A percentile compares a stretch with the other conserved stretches of the same genome.
phyloP scores from a whole-genome alignment of 2,797 vertebrate species.

The Chelmon rostratus region DNA sequence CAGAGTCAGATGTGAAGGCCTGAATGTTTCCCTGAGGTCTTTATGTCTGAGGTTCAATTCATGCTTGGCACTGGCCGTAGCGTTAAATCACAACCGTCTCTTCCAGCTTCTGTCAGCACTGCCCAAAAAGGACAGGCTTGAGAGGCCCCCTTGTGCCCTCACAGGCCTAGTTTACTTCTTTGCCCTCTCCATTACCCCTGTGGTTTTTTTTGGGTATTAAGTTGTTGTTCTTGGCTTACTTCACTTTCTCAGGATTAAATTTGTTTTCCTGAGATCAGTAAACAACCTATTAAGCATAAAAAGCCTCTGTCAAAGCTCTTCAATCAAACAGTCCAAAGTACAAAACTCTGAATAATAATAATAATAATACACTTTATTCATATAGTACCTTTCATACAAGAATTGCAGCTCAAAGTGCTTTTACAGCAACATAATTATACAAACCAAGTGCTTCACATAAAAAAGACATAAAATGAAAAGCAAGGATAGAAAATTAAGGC shows the following conservation, averaged over 20 bases:
- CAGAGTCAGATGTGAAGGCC: constrained; percentile 68
- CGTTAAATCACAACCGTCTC: constrained; percentile 74
- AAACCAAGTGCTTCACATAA: no score
- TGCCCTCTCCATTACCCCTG: constrained; percentile 53
- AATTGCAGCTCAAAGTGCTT: no score
- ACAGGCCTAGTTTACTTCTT: constrained; percentile 18
- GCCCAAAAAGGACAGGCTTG: constrained; percentile 76
- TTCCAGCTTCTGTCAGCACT: constrained; percentile 71
- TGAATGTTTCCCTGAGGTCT: constrained; percentile 70
- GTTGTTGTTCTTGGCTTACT: constrained; percentile 58
- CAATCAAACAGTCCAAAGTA: neutral
- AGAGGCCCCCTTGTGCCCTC: constrained; percentile 41
- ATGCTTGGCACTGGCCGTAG: constrained; percentile 61
- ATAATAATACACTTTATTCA: no score
- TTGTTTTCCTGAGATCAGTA: constrained; percentile 34
- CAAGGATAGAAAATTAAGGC: no score
- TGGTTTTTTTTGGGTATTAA: constrained; percentile 61
- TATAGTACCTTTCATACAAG: no score
- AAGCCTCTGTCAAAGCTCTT: neutral
- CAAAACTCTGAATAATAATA: constrained; percentile 7
- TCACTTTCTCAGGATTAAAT: constrained; percentile 29
- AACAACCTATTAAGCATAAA: constrained; percentile 12
- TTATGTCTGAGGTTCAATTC: constrained; percentile 65
- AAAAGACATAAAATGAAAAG: no score
- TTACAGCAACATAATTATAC: no score